Percentiles rank a stretch among this genome's conserved stretches.
phyloP scores from a whole-genome alignment of 2,888 invertebrate species.

The Iphiclides podalirius region DNA sequence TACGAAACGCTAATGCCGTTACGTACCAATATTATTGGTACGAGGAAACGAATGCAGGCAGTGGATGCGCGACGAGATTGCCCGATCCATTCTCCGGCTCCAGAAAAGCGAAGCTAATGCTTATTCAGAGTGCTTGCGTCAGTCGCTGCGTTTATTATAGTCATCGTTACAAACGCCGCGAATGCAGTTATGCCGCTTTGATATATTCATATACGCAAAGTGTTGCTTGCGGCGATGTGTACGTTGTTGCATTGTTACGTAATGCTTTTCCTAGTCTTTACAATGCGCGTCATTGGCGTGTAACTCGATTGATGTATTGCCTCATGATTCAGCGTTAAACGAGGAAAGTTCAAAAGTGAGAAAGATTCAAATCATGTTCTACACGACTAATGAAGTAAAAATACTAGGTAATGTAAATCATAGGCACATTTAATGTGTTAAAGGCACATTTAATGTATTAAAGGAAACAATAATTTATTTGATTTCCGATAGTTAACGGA shows the following conservation, averaged over 20 bases:
- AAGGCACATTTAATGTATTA: too few relatives aligned
- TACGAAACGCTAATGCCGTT: slow-evolving; percentile 12
- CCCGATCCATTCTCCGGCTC: slow-evolving; percentile 43
- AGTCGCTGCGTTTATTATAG: slow-evolving; percentile 64
- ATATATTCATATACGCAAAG: slow-evolving; percentile 54
- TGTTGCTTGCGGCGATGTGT: slow-evolving; percentile 25
- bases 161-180: slow-evolving; percentile 48
- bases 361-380: too few relatives aligned
- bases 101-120: slow-evolving; percentile 56
- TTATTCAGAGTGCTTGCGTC: slow-evolving; percentile 59
- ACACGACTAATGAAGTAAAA: too few relatives aligned
- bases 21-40: slow-evolving; percentile 25
- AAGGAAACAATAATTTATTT: too few relatives aligned
- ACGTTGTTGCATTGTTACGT: slow-evolving; percentile 21
- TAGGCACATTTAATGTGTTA: too few relatives aligned
- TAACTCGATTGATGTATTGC: slow-evolving; percentile 9
- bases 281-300: slow-evolving; percentile 10
- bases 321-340: neutral
- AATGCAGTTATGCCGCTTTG: slow-evolving; percentile 44
- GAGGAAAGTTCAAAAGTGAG: too few relatives aligned
- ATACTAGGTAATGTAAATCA: too few relatives aligned
- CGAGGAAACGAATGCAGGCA: slow-evolving; percentile 31
- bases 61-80: slow-evolving; percentile 35
- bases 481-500: too few relatives aligned
- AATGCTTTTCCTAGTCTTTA: slow-evolving; percentile 19